Evolutionary conservation across 2,113 vertebrate species (phyloP).

Genomic region (Xiphophorus couchianus): DNA sequence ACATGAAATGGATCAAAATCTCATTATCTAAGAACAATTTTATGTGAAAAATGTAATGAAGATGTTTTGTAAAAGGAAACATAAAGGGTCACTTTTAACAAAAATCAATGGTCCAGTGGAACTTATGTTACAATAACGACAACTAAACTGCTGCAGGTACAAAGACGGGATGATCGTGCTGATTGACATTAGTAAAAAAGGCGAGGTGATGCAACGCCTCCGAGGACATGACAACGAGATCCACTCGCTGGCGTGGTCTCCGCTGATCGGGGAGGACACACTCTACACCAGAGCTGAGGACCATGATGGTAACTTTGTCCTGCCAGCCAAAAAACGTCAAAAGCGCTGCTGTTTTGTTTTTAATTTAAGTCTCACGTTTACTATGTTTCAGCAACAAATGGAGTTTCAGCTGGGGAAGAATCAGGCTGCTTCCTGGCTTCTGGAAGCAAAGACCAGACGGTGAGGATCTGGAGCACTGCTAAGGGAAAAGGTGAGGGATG

Average conservation of each 20-base stretch:
- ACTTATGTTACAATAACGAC: background rate
- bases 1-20: too few relatives aligned
- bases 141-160: slow-evolving; percentile 79
- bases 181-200: slow-evolving; percentile 91
- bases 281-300: slow-evolving; percentile 77
- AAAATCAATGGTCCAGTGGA: background rate
- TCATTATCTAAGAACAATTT: too few relatives aligned
- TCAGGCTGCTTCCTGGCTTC: slow-evolving; percentile 88
- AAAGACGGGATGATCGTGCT: slow-evolving; percentile 95
- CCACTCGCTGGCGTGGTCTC: slow-evolving; percentile 92
- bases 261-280: slow-evolving; percentile 77
- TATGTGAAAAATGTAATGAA: too few relatives aligned
- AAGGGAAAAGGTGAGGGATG: slow-evolving; percentile 85
- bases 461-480: slow-evolving; percentile 90
- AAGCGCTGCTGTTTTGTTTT: background rate
- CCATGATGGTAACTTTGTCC: slow-evolving; percentile 69
- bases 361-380: slow-evolving; percentile 1
- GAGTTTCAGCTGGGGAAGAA: slow-evolving; percentile 55
- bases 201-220: slow-evolving; percentile 87
- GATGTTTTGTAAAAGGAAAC: too few relatives aligned
- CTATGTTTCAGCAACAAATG: slow-evolving; percentile 66
- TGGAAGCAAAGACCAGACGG: slow-evolving; percentile 95
- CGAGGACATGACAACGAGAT: slow-evolving; percentile 96
- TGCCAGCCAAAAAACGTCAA: too few relatives aligned
- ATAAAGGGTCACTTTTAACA: too few relatives aligned